Conservation (phyloP, 2,888 invertebrate genomes). For the Sinotaia quadrata region DNA sequence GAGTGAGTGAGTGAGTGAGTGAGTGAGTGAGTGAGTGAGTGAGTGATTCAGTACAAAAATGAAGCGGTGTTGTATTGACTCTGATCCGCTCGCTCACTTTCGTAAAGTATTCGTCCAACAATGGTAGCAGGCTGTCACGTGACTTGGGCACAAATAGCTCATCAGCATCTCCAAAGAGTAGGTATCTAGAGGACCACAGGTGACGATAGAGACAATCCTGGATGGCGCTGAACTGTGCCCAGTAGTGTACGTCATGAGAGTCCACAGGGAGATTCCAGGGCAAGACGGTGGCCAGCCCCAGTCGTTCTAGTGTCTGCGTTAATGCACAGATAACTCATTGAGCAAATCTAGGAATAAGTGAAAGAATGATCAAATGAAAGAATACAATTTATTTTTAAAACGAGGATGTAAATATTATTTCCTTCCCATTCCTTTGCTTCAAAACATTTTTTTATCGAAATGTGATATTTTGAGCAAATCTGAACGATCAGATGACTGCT, state of each 20-base stretch:
- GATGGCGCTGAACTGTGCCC: neutral
- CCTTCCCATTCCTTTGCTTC: too few relatives aligned
- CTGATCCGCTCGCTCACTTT: too few relatives aligned
- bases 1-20: neutral
- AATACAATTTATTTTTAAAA: too few relatives aligned
- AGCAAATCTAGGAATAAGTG: too few relatives aligned
- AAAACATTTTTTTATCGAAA: too few relatives aligned
- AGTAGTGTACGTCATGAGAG: neutral
- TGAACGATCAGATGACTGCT: too few relatives aligned
- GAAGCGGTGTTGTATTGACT: too few relatives aligned
- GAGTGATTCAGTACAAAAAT: too few relatives aligned
- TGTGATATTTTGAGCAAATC: too few relatives aligned
- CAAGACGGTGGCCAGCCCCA: neutral
- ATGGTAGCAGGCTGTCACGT: neutral
- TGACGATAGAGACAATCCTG: conserved; percentile 1
- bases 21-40: neutral
- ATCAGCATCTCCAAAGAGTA: neutral
- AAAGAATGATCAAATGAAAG: too few relatives aligned
- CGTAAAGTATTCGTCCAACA: neutral
- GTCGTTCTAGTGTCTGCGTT: neutral
- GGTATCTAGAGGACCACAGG: neutral
- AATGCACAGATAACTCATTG: too few relatives aligned
- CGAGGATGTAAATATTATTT: too few relatives aligned
- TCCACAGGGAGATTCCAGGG: neutral
- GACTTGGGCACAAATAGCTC: neutral